Evolutionary conservation across 2,888 invertebrate genomes (phyloP).

Genomic region (Creontiades dilutus): DNA sequence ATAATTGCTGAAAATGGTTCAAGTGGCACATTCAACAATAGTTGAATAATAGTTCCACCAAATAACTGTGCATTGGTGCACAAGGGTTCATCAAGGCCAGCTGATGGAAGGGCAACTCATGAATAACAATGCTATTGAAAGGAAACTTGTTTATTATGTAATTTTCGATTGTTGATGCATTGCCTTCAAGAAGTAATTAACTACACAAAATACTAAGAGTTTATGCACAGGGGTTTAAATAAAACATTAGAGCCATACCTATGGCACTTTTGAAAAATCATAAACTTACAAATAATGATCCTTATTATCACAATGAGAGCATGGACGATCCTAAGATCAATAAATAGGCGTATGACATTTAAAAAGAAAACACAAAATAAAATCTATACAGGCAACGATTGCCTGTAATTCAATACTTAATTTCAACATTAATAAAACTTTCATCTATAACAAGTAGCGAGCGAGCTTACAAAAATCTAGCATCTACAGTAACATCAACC

Average conservation of each 20-base stretch:
- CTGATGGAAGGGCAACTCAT: too few species aligned
- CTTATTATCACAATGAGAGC: slow-evolving; percentile 33
- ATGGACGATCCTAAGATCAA: neutral
- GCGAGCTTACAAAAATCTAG: neutral
- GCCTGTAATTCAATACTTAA: neutral
- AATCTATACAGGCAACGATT: neutral
- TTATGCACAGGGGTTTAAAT: slow-evolving; percentile 20
- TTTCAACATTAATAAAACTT: slow-evolving; percentile 1
- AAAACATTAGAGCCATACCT: neutral
- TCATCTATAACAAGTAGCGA: neutral
- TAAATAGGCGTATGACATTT: neutral
- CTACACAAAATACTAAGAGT: neutral
- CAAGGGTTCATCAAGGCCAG: too few species aligned
- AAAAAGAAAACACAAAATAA: neutral
- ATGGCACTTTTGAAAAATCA: slow-evolving; percentile 1
- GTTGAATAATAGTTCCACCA: too few species aligned
- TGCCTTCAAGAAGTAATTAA: neutral
- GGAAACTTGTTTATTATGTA: neutral
- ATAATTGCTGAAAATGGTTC: too few species aligned
- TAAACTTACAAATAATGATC: neutral
- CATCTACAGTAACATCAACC: neutral
- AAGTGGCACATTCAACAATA: too few species aligned
- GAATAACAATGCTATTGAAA: neutral
- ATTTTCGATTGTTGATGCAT: neutral
- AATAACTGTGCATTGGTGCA: too few species aligned